These are phyloP conservation scores for Mormyrus lacerda DNA, from an alignment of 2,113 vertebrate genomes.

Conservation along the genomic window DNA sequence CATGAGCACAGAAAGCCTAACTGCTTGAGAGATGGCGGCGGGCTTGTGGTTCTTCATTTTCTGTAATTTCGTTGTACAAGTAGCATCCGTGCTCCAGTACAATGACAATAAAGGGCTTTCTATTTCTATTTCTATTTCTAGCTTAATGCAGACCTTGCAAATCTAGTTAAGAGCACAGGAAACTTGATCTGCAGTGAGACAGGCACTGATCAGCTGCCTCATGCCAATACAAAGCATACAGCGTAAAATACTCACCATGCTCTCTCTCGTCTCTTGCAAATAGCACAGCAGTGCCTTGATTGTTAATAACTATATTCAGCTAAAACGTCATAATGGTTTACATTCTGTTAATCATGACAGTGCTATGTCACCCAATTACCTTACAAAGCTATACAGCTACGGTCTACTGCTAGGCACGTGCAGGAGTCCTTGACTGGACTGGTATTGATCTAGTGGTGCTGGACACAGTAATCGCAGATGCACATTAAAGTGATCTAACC, in stretches of 20 bases:
- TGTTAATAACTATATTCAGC: not conserved
- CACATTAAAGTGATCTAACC: not conserved
- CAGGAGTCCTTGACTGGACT: not conserved
- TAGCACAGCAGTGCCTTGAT: not conserved
- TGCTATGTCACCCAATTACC: not conserved
- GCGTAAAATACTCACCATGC: constrained; percentile 4
- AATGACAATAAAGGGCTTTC: too few species aligned
- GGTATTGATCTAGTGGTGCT: not conserved
- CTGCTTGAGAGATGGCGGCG: too few species aligned
- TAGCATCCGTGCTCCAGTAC: too few species aligned
- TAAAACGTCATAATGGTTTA: not conserved
- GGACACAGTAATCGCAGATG: not conserved
- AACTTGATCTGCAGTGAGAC: not conserved
- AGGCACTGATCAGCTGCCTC: not conserved
- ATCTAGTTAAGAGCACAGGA: not conserved
- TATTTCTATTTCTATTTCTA: too few species aligned
- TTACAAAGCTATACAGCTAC: not conserved
- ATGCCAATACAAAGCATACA: not conserved
- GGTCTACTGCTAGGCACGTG: not conserved
- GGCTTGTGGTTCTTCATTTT: too few species aligned
- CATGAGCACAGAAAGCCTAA: not conserved
- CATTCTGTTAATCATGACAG: not conserved
- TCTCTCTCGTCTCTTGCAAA: not conserved
- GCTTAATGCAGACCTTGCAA: not conserved
- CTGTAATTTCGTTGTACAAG: too few species aligned